These are phyloP conservation scores for Melinopterus prodromus DNA, from an alignment of 2,888 invertebrate genomes.

Conservation along the genomic window DNA sequence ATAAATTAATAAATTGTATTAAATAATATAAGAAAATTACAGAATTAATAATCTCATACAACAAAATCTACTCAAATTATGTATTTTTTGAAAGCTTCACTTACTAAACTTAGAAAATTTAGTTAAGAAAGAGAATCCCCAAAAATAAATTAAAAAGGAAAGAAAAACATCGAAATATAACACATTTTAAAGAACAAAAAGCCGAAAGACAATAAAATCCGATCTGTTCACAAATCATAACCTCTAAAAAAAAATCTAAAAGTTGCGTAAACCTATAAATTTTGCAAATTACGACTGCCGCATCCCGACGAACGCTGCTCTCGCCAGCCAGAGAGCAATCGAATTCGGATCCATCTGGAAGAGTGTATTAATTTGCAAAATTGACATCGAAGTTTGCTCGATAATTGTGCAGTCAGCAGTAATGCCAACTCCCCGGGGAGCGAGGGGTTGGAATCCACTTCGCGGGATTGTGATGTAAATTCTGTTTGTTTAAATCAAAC, in stretches of 20 bases:
- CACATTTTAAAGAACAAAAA: too few species aligned
- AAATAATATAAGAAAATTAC: background rate
- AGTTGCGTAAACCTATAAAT: too few species aligned
- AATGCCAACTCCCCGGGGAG: slow-evolving; percentile 48
- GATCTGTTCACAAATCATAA: too few species aligned
- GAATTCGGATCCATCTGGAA: background rate
- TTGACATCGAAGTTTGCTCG: slow-evolving; percentile 59
- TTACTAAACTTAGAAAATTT: too few species aligned
- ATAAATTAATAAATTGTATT: background rate
- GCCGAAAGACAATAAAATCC: too few species aligned
- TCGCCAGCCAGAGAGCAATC: background rate
- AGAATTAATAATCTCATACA: too few species aligned
- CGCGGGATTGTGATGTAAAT: slow-evolving; percentile 59
- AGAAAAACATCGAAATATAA: too few species aligned
- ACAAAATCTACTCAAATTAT: too few species aligned
- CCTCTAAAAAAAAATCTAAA: too few species aligned
- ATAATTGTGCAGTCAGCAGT: slow-evolving; percentile 61
- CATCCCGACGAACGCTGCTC: background rate
- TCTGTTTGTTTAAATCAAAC: slow-evolving; percentile 55
- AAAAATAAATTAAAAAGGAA: too few species aligned
- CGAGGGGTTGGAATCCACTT: slow-evolving; percentile 45
- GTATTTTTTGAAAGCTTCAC: too few species aligned
- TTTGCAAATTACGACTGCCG: background rate
- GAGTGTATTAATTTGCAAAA: slow-evolving; percentile 47
- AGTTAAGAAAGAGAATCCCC: too few species aligned